These are phyloP conservation scores for Hepsetus odoe DNA, from an alignment of 2,113 vertebrate species.

Conservation along the genomic window DNA sequence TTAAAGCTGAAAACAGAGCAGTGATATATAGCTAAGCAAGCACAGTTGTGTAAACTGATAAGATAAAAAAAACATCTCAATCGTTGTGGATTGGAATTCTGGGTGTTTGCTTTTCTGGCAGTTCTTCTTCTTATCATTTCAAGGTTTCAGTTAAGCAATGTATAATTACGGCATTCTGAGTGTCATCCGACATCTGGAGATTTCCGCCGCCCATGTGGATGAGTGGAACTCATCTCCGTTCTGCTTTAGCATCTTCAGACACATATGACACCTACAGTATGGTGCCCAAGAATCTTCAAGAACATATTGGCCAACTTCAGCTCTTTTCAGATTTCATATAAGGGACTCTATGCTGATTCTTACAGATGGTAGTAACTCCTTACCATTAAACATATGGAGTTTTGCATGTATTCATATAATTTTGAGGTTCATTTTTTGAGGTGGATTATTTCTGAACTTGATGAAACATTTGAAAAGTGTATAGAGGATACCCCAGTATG, in stretches of 20 bases:
- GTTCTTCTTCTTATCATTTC: conserved; percentile 35
- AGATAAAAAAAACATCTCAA: not conserved
- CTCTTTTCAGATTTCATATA: conserved; percentile 8
- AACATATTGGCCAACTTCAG: conserved; percentile 39
- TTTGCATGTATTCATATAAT: not conserved
- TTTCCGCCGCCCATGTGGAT: conserved; percentile 50
- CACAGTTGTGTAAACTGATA: not conserved
- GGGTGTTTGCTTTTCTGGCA: conserved; percentile 44
- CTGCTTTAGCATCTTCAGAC: conserved; percentile 44
- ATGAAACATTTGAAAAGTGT: not conserved
- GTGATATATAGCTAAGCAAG: not conserved
- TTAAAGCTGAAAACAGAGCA: no score
- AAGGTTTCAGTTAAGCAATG: conserved; percentile 49
- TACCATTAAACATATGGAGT: conserved; percentile 10
- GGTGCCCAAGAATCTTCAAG: conserved; percentile 51
- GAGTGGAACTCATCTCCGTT: conserved; percentile 49
- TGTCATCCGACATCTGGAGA: conserved; percentile 61
- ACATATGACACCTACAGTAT: conserved; percentile 47
- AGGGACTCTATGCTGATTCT: not conserved
- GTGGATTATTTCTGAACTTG: not conserved
- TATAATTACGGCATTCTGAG: conserved; percentile 50
- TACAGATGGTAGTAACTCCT: conserved; percentile 6
- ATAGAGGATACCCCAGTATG: not conserved
- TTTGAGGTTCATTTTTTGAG: not conserved
- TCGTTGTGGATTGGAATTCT: conserved; percentile 23